Evolutionary conservation across 1,140 invertebrate species (phyloP).

Genomic region (Pectinophora gossypiella): DNA sequence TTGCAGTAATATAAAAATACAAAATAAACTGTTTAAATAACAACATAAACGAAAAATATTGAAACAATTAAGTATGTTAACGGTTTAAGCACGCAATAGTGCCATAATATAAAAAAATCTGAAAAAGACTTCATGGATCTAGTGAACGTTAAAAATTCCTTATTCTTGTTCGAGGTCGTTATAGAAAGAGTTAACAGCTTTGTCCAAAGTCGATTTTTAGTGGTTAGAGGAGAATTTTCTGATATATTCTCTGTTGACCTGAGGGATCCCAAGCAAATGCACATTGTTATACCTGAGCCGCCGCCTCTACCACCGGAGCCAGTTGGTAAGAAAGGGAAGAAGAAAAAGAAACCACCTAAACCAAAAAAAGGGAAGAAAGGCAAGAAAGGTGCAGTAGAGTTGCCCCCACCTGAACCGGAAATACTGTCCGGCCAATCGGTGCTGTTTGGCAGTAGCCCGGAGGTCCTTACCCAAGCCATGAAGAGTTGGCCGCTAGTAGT

Average conservation of each 20-base stretch:
- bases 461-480: conserved; percentile 58
- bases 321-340: conserved; percentile 49
- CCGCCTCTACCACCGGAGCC: conserved; percentile 59
- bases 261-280: conserved; percentile 65
- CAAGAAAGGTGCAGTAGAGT: conserved; percentile 42
- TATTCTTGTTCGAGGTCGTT: conserved; percentile 67
- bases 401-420: conserved; percentile 51
- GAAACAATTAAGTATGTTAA: background rate
- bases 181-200: conserved; percentile 55
- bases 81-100: background rate
- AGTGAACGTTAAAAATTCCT: conserved; percentile 50
- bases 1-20: too few species aligned
- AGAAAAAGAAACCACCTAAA: conserved; percentile 42
- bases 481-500: conserved; percentile 50
- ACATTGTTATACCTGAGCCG: conserved; percentile 64
- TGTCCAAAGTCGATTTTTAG: conserved; percentile 43
- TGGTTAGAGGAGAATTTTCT: conserved; percentile 59
- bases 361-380: conserved; percentile 49
- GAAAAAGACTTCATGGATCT: conserved; percentile 30
- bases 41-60: background rate
- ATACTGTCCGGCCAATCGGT: conserved; percentile 65
- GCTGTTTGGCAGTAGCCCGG: conserved; percentile 57
- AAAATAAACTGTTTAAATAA: too few species aligned
- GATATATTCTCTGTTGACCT: conserved; percentile 65
- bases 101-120: background rate